These are phyloP conservation scores for Gobius niger DNA, from an alignment of 2,113 vertebrate genomes.

Conservation along the genomic window DNA sequence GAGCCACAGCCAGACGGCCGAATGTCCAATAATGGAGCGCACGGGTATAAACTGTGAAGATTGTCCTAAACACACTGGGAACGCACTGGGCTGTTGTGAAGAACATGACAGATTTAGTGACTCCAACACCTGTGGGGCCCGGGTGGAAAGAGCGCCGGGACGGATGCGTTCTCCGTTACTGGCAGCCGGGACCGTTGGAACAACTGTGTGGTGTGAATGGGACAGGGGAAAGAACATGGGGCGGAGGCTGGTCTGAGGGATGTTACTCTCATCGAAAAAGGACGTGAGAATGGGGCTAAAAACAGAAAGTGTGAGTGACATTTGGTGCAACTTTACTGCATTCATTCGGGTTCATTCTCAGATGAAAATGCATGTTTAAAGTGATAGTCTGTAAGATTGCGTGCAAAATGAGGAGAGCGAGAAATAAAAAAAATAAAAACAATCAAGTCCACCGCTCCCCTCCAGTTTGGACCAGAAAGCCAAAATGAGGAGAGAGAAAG, in stretches of 20 bases:
- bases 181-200: constrained; percentile 45
- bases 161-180: constrained; percentile 42
- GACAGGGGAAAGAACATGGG: constrained; percentile 9
- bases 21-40: constrained; percentile 20
- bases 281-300: neutral
- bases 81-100: constrained; percentile 27
- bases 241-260: neutral
- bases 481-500: too few species aligned
- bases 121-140: constrained; percentile 48
- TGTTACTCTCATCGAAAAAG: neutral
- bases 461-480: too few species aligned
- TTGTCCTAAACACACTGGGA: constrained; percentile 43
- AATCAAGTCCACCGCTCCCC: too few species aligned
- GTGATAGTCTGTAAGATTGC: too few species aligned
- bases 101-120: constrained; percentile 60
- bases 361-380: too few species aligned
- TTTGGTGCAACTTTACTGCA: too few species aligned
- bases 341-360: too few species aligned
- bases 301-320: too few species aligned
- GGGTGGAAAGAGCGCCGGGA: constrained; percentile 41
- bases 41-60: constrained; percentile 24
- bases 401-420: too few species aligned
- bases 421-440: too few species aligned
- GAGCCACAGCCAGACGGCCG: constrained; percentile 9
- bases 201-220: constrained; percentile 21